Evolutionary conservation across 2,888 invertebrate genomes (phyloP), one percentile per base, ranked within the genome.

Genomic region (Molanna angustata): DNA sequence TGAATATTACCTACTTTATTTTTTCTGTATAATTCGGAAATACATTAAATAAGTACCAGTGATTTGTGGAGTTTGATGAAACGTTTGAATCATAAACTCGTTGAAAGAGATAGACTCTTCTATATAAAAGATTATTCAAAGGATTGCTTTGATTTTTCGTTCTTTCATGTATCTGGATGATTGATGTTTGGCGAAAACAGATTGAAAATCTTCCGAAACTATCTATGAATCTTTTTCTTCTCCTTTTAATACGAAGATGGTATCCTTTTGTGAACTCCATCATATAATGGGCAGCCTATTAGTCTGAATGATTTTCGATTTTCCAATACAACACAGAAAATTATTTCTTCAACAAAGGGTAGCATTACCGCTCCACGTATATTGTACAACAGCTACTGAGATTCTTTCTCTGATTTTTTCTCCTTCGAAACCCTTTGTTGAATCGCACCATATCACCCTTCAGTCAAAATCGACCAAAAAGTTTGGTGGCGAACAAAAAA

Each of bases 61-160:
- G n/a, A n/a, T n/a, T n/a, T n/a, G n/a, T n/a, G n/a, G n/a, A n/a
- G n/a, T n/a, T n/a, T n/a, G n/a, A n/a, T n/a, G n/a, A n/a, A n/a
- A n/a, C n/a, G n/a, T n/a, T n/a, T n/a, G n/a, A n/a, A n/a, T n/a
- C n/a, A n/a, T n/a, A n/a, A n/a, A n/a, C n/a, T n/a, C n/a, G n/a
- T n/a, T 33, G 35, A 35, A 35, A 46, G 20, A 16, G 20, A 11
- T 27, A 27, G 27, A 27, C 11, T 21, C 6, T 35, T 19, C 19
- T 17, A 6, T 18, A 31, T 16, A 42, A 22, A 14, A 42, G 20
- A 52, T 11, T 35, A 22, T 47, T 16, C 20, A 41, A 42, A 41
- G 41, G 16, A 19, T 41, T 43, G 31, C 43, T 52, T 46, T 52
- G 52, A 52, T 52, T 52, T 47, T 46, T 46, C 35, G 11, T 20